These are phyloP conservation scores for Polylopha cassiicola DNA, from an alignment of 2,888 invertebrate genomes.

Conservation along the genomic window DNA sequence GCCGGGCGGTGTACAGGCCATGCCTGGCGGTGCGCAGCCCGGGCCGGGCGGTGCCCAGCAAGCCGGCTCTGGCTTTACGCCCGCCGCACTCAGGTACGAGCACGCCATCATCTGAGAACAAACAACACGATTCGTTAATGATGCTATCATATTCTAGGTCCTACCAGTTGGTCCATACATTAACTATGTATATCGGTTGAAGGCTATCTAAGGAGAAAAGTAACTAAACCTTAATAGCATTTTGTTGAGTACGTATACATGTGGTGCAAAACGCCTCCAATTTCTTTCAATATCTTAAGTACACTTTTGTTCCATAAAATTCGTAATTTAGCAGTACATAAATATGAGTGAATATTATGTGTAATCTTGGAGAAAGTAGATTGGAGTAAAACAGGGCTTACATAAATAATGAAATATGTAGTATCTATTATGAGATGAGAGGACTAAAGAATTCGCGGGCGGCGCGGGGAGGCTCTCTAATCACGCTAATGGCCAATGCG, in stretches of 20 bases:
- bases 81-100: constrained; percentile 65
- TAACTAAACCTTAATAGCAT: no score
- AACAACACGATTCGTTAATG: no score
- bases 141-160: constrained; percentile 1
- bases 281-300: no score
- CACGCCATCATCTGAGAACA: constrained; percentile 75
- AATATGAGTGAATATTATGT: constrained; percentile 50
- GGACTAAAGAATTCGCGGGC: constrained; percentile 71
- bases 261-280: no score
- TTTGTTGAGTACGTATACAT: no score
- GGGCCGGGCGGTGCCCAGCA: constrained; percentile 59
- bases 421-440: constrained; percentile 69
- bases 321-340: constrained; percentile 23
- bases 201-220: no score
- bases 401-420: constrained; percentile 76
- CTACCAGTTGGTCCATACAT: not conserved
- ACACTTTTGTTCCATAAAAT: no score
- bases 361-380: constrained; percentile 58
- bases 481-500: constrained; percentile 78
- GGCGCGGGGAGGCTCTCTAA: constrained; percentile 65
- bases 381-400: constrained; percentile 68
- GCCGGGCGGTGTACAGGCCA: constrained; percentile 29
- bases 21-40: constrained; percentile 31
- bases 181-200: no score
- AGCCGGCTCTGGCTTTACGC: constrained; percentile 49